phyloP scores from a whole-genome alignment of 2,797 vertebrate species.

The Uromys caudimaculatus region DNA sequence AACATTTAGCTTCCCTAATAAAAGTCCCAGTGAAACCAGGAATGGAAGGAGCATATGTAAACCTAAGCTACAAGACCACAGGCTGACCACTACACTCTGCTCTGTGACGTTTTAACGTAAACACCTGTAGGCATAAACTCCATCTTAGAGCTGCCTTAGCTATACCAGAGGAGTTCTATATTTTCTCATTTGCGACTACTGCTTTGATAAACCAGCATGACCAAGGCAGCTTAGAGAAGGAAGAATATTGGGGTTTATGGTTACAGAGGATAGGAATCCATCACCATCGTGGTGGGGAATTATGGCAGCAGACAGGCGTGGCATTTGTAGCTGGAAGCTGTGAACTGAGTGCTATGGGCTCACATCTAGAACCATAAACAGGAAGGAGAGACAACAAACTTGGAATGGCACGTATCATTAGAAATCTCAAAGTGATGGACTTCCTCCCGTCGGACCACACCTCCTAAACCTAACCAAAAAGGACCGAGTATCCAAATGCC shows the following conservation, averaged over 20 bases:
- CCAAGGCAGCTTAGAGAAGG: no score
- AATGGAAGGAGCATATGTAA: not conserved
- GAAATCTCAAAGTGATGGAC: not conserved
- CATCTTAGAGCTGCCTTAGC: not conserved
- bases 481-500: not conserved
- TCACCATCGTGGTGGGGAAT: not conserved
- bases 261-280: not conserved
- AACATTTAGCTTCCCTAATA: not conserved
- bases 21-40: not conserved
- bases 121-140: not conserved
- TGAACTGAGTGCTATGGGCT: not conserved
- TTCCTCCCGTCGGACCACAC: not conserved
- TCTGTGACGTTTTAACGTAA: not conserved
- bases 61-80: not conserved
- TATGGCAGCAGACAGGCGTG: not conserved
- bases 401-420: not conserved
- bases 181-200: not conserved
- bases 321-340: not conserved
- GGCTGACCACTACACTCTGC: not conserved
- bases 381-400: not conserved
- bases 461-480: not conserved
- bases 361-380: not conserved
- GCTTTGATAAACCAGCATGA: not conserved
- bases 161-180: not conserved
- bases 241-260: not conserved